phyloP scores from a whole-genome alignment of 2,113 vertebrate species.

The Toxotes jaculatrix region DNA sequence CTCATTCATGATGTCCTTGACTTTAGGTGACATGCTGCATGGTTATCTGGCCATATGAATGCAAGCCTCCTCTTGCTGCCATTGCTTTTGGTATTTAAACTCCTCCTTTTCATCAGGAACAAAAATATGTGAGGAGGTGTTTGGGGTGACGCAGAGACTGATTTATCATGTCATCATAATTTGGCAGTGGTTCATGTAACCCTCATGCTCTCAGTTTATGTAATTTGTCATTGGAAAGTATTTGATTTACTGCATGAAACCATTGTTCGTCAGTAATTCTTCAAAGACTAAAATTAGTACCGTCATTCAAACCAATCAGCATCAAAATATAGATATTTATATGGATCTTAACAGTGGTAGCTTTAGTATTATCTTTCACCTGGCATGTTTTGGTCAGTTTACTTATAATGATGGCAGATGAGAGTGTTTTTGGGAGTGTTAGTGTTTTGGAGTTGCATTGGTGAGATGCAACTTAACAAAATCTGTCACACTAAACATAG shows the following conservation, averaged over 20 bases:
- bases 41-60: conserved; percentile 55
- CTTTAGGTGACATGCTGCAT: conserved; percentile 60
- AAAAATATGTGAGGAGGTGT: conserved; percentile 36
- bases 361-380: neutral
- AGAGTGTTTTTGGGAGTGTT: no score
- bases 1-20: conserved; percentile 80
- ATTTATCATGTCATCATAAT: conserved; percentile 20
- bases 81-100: conserved; percentile 26
- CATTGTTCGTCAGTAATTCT: neutral
- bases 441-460: no score
- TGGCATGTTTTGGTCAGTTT: neutral
- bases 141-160: conserved; percentile 32
- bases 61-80: conserved; percentile 13
- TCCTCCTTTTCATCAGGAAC: conserved; percentile 22
- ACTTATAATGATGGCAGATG: neutral
- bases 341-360: neutral
- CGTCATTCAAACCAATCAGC: neutral
- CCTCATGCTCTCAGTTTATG: neutral
- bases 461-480: no score
- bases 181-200: conserved; percentile 19
- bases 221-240: conserved; percentile 14
- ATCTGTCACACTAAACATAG: no score
- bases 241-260: neutral
- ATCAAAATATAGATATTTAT: neutral
- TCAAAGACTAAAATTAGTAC: neutral